phyloP scores from a whole-genome alignment of 2,113 vertebrate species.

The Suricata suricatta region DNA sequence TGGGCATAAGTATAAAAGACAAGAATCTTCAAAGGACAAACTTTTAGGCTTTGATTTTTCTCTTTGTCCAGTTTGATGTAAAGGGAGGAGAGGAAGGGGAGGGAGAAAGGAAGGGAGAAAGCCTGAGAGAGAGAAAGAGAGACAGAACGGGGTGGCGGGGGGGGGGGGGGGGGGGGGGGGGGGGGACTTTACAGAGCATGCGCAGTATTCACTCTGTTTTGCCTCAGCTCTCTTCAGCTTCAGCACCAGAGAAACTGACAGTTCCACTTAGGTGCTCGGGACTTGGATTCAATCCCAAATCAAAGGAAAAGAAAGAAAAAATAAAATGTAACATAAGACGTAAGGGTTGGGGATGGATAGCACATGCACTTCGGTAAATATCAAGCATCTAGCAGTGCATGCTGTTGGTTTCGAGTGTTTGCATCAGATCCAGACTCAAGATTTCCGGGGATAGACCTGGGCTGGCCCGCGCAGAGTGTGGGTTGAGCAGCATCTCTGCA shows the following conservation, averaged over 20 bases:
- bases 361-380: too few relatives aligned
- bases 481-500: neutral
- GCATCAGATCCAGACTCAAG: too few relatives aligned
- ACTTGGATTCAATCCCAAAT: neutral
- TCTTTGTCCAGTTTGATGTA: neutral
- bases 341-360: neutral
- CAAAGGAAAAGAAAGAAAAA: neutral
- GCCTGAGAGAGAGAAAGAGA: accelerated
- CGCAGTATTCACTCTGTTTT: neutral
- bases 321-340: neutral
- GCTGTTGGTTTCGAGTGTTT: too few relatives aligned
- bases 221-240: neutral
- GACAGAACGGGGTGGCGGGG: too few relatives aligned
- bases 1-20: conserved; percentile 11
- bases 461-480: accelerated
- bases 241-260: neutral
- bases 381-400: accelerated
- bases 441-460: neutral
- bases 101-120: accelerated
- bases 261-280: neutral
- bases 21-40: conserved; percentile 35
- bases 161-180: too few relatives aligned
- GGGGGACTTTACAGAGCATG: neutral
- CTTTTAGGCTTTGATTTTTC: neutral
- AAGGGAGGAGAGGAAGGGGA: accelerated